Percentiles rank a stretch among this genome's conserved stretches.
These are phyloP conservation scores for Gorsachius magnificus DNA, from an alignment of 2,797 vertebrate genomes.

Conservation along the genomic window DNA sequence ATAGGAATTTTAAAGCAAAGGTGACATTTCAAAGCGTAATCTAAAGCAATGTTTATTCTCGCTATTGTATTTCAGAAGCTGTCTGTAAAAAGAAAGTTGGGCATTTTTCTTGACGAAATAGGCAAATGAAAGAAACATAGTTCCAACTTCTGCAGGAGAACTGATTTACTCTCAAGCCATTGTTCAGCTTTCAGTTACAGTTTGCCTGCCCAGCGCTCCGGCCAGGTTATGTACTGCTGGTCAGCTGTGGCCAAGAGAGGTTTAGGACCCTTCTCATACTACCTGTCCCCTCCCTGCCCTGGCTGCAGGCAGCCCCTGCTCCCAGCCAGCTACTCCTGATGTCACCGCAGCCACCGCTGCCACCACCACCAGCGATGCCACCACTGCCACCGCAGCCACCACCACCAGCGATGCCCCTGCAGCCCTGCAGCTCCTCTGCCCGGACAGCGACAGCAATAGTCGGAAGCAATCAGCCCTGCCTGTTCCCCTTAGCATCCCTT, in stretches of 20 bases:
- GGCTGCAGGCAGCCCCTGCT: not conserved
- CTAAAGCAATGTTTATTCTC: not conserved
- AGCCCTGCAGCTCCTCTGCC: constrained; percentile 24
- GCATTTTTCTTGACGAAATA: not conserved
- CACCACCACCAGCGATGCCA: too few relatives aligned
- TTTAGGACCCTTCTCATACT: not conserved
- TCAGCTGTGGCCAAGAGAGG: not conserved
- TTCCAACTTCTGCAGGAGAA: not conserved
- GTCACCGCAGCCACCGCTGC: too few relatives aligned
- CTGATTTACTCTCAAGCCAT: not conserved
- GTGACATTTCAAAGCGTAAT: not conserved
- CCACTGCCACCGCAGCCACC: too few relatives aligned
- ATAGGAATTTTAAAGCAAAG: not conserved
- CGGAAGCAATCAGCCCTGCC: not conserved
- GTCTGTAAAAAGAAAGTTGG: not conserved
- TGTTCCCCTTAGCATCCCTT: not conserved
- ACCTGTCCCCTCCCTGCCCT: not conserved
- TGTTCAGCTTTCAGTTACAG: not conserved
- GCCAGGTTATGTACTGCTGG: accelerated
- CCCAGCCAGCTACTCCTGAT: too few relatives aligned
- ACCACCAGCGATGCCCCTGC: not conserved
- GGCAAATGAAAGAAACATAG: not conserved
- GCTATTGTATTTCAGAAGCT: not conserved
- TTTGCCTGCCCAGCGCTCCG: not conserved
- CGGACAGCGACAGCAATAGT: not conserved